phyloP scores from a whole-genome alignment of 2,113 vertebrate genomes.

The Trematocara stigmaticum region DNA sequence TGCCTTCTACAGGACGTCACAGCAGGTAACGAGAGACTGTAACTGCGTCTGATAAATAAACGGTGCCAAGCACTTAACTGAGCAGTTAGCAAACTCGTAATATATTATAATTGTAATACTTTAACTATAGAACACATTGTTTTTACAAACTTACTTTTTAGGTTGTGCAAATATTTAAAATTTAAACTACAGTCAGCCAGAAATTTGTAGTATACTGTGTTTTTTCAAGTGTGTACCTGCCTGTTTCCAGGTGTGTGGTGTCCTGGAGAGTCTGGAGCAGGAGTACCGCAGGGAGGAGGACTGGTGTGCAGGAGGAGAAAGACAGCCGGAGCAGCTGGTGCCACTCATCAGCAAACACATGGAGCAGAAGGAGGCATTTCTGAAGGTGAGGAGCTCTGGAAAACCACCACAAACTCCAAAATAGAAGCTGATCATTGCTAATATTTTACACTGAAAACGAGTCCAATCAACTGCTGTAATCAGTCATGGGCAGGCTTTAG shows the following conservation, averaged over 20 bases:
- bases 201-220: neutral
- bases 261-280: slow-evolving; percentile 95
- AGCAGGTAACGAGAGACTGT: slow-evolving; percentile 78
- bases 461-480: neutral
- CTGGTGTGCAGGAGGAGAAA: slow-evolving; percentile 94
- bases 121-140: neutral
- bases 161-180: neutral
- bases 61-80: neutral
- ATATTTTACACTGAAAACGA: neutral
- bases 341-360: slow-evolving; percentile 96
- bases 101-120: neutral
- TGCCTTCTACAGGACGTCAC: slow-evolving; percentile 97
- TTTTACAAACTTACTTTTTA: neutral
- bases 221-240: neutral
- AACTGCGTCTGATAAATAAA: neutral
- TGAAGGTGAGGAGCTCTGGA: slow-evolving; percentile 61
- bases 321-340: slow-evolving; percentile 87
- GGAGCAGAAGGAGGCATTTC: slow-evolving; percentile 98
- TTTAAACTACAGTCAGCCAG: neutral
- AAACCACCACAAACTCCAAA: neutral
- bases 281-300: slow-evolving; percentile 96
- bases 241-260: slow-evolving; percentile 86
- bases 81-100: neutral
- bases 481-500: neutral
- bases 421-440: neutral